These are phyloP conservation scores for Tauraco hartlaubi DNA, from an alignment of 2,797 vertebrate species.

Conservation along the genomic window DNA sequence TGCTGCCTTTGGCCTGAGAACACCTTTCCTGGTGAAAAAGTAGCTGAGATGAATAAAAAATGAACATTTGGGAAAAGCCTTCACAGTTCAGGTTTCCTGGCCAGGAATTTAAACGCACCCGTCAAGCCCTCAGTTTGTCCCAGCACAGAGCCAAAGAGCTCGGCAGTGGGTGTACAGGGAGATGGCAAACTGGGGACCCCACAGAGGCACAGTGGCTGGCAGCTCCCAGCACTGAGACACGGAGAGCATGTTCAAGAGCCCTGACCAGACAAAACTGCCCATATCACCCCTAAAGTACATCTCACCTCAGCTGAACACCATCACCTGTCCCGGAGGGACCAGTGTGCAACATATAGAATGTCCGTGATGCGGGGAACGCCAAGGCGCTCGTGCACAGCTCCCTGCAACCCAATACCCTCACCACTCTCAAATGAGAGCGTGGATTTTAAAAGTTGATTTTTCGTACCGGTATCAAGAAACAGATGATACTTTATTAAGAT, in stretches of 20 bases:
- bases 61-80: neutral
- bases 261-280: neutral
- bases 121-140: accelerated
- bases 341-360: accelerated
- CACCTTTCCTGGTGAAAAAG: neutral
- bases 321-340: neutral
- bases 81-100: neutral
- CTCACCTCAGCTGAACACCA: neutral
- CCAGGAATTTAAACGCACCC: neutral
- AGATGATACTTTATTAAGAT: conserved; percentile 29
- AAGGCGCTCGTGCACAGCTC: accelerated
- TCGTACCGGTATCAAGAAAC: neutral
- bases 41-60: conserved; percentile 9
- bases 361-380: accelerated
- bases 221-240: neutral
- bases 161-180: accelerated
- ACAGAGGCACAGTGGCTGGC: neutral
- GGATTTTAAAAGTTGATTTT: neutral
- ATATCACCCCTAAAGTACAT: neutral
- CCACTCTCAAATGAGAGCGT: neutral
- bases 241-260: neutral
- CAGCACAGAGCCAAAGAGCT: neutral
- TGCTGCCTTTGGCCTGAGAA: neutral
- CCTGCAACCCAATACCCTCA: neutral
- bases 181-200: neutral